A percentile compares a stretch with the other conserved stretches of the same genome.
Conservation (phyloP, 2,888 invertebrate genomes). For the Sinopyrophorus schimmeli region DNA sequence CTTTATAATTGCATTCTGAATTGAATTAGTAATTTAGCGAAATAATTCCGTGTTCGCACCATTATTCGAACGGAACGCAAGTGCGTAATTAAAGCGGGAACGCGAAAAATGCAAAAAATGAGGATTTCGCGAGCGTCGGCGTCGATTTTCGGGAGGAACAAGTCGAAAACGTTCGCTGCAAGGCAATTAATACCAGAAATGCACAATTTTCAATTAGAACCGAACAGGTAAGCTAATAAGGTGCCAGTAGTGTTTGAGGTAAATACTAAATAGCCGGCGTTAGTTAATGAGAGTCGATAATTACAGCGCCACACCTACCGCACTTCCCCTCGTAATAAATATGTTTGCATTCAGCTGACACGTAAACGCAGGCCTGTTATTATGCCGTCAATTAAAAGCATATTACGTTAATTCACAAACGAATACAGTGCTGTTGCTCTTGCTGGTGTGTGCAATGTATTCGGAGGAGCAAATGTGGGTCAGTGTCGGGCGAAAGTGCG, state of each 20-base stretch:
- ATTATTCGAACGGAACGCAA: conserved; percentile 6
- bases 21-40: conserved; percentile 15
- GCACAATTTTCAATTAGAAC: neutral
- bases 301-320: conserved; percentile 45
- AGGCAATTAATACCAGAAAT: neutral
- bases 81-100: conserved; percentile 4
- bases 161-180: no score
- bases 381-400: conserved; percentile 51
- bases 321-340: conserved; percentile 45
- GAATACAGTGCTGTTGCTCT: conserved; percentile 22
- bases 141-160: neutral
- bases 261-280: conserved; percentile 32
- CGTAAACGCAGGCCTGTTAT: conserved; percentile 49
- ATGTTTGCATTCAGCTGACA: conserved; percentile 46
- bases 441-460: conserved; percentile 19
- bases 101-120: no score
- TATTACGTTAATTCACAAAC: conserved; percentile 42
- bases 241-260: conserved; percentile 30
- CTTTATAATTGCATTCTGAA: conserved; percentile 18
- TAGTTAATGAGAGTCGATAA: conserved; percentile 44
- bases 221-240: conserved; percentile 21
- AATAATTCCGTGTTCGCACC: conserved; percentile 13
- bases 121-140: no score
- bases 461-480: conserved; percentile 38
- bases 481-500: conserved; percentile 42